Evolutionary conservation across 1,140 invertebrate genomes (phyloP).

Genomic region (Drosophila malerkotliana): DNA sequence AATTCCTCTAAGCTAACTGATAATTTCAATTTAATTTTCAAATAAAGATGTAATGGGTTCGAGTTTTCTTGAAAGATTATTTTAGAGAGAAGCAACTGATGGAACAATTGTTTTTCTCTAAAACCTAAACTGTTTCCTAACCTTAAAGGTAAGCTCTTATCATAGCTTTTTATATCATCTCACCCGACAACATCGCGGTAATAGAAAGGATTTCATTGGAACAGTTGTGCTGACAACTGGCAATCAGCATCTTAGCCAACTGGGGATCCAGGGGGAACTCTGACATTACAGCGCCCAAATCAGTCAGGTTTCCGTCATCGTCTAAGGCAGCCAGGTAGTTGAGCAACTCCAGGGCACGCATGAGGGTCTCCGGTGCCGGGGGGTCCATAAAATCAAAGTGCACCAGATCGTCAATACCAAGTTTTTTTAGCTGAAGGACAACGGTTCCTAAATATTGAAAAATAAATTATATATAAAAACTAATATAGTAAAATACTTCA

Average conservation of each 20-base stretch:
- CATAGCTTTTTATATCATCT: conserved; percentile 52
- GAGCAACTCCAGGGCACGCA: conserved; percentile 98
- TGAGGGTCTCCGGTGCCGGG: conserved; percentile 99
- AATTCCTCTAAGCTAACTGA: not conserved
- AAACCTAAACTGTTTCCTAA: not conserved
- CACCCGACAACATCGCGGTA: conserved; percentile 99
- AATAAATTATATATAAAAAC: not conserved
- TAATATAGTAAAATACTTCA: too few relatives aligned
- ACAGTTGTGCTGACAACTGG: conserved; percentile 98
- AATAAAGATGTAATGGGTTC: too few relatives aligned
- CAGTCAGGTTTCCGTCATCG: conserved; percentile 98
- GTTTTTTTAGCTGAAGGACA: conserved; percentile 98
- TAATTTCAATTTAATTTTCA: conserved; percentile 51
- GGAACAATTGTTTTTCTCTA: not conserved
- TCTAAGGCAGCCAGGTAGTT: conserved; percentile 96
- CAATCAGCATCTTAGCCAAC: conserved; percentile 99
- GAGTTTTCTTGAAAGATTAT: too few relatives aligned
- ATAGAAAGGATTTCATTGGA: conserved; percentile 99
- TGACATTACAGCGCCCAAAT: conserved; percentile 99
- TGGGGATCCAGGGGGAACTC: conserved; percentile 99
- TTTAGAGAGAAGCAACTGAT: too few relatives aligned
- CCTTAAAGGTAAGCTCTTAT: not conserved
- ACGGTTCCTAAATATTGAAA: conserved; percentile 87
- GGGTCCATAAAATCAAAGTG: conserved; percentile 99
- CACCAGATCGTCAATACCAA: conserved; percentile 99